Evolutionary conservation across 2,888 invertebrate species (phyloP), one percentile per base, ranked within the genome.

Genomic region (Drosophila atroscutellata): DNA sequence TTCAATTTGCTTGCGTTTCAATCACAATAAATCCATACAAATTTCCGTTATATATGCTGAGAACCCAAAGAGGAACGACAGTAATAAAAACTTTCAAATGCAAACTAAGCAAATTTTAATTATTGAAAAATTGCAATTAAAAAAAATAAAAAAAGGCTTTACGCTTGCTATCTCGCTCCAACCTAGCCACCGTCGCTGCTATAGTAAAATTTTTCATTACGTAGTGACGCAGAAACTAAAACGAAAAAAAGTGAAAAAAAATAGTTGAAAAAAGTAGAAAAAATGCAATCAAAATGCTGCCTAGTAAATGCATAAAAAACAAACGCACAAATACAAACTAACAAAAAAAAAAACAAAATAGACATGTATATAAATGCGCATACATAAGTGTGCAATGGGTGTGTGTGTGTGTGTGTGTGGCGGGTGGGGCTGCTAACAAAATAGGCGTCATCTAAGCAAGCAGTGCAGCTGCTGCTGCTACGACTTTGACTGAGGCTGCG

Each of bases 71-170:
- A 82, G 80, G 56, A 75, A 82, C 75, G 80, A 70, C 83, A 79
- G 83, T 83, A 80, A 80, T 83, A 81, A 84, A 81, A 81, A 81
- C 81, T 81, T 88, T 88, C 91, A 89, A 87, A 87, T 88, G 86
- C 91, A 90, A 87, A 90, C 86, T 87, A 87, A 87, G 86, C 86
- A 87, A 87, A 87, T 87, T 87, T 87, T 87, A 87, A 87, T 87
- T 87, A 90, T 90, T 91, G 91, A 88, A 91, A 90, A 90, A 90
- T 81, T 91, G 92, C 86, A 91, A 91, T 90, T 91, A 90, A 91
- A 90, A 91, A 86, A 83, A 81, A 75, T 1, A 13, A 13, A 7
- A 18, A 26, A 37, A 8, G 55, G 64, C 51, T 47, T 2, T 39
- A 9, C 42, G 13, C 18, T 28, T 54, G 58, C 61, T 24, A 39